Evolutionary conservation across 2,888 invertebrate species (phyloP), one percentile per base, ranked within the genome.

Genomic region (Conchocele bisecta): DNA sequence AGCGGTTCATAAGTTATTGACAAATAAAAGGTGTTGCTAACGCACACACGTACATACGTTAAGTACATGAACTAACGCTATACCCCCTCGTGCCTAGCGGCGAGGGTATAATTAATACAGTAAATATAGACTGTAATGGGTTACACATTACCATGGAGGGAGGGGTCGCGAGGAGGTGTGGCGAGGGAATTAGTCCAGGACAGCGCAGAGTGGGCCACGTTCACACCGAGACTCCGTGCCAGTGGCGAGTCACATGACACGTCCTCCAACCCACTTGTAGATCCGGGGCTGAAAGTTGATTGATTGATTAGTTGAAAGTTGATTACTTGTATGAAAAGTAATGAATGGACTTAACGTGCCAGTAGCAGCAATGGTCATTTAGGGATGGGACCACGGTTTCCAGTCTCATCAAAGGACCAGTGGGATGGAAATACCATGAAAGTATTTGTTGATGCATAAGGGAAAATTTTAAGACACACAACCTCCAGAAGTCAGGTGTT

Each of bases 151-250:
- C 13, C 22, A 22, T 13, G n/a, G 13, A 28, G n/a, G 1, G 50
- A 39, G n/a, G 41, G 13, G 48, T 63, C 54, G 46, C 65, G 57
- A 9, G 83, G 75, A 3, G 86, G 86, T 24, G 86, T 86, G 20
- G 84, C 86, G 50, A 86, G 53, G 13, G 86, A 86, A 56, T 81
- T 84, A 5, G 85, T 77, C 86, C 86, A 86, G n/a, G 81, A 79
- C 13, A 83, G 28, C 9, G 41, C 41, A 1, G 82, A 83, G 26
- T 81, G 79, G 46, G 82, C 69, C 26, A 53, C 26, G 41, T 50
- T 56, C 1, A 73, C 20, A 28, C 81, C 75, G 0, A 81, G 48
- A 29, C 66, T 69, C 9, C 56, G 60, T 9, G 68, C 63, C 22
- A 39, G n/a, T 4, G 54, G 29, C 37, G 39, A 9, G 24, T 37